A percentile compares a stretch with the other conserved stretches of the same genome.
Evolutionary conservation across 2,113 vertebrate genomes (phyloP).

Genomic region (Hyaena hyaena): DNA sequence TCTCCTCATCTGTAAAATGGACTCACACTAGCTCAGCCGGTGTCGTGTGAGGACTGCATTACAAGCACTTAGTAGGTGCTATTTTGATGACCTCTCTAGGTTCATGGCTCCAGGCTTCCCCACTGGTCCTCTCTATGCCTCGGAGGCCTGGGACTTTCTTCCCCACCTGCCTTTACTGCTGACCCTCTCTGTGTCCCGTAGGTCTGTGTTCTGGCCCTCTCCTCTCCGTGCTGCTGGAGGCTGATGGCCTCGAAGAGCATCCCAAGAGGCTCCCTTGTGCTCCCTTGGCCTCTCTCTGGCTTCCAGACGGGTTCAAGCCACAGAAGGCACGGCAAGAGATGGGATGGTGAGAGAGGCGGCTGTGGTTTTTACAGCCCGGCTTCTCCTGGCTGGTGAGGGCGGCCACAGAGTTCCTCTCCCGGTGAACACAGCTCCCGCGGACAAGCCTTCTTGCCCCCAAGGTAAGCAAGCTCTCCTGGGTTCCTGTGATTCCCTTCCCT

Average conservation of each 20-base stretch:
- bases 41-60: neutral
- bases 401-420: too few species aligned
- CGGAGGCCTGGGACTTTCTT: rapidly evolving
- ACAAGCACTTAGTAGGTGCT: neutral
- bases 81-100: neutral
- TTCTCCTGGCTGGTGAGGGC: neutral
- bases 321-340: neutral
- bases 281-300: neutral
- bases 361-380: rapidly evolving
- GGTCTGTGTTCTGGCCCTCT: neutral
- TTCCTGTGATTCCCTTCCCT: neutral
- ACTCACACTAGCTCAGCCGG: neutral
- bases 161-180: too few species aligned
- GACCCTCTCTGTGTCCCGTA: neutral
- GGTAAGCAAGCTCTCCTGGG: too few species aligned
- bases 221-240: neutral
- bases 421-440: rapidly evolving
- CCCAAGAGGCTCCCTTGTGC: neutral
- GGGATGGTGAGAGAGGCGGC: neutral
- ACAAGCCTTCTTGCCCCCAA: neutral
- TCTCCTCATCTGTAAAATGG: neutral
- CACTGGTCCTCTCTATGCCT: neutral
- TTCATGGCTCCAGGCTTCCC: neutral
- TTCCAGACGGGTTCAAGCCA: neutral
- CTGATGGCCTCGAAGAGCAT: neutral